Percentiles rank a stretch among this genome's conserved stretches.
Conservation (phyloP, 2,888 invertebrate species). For the Camptogramma bilineatum region DNA sequence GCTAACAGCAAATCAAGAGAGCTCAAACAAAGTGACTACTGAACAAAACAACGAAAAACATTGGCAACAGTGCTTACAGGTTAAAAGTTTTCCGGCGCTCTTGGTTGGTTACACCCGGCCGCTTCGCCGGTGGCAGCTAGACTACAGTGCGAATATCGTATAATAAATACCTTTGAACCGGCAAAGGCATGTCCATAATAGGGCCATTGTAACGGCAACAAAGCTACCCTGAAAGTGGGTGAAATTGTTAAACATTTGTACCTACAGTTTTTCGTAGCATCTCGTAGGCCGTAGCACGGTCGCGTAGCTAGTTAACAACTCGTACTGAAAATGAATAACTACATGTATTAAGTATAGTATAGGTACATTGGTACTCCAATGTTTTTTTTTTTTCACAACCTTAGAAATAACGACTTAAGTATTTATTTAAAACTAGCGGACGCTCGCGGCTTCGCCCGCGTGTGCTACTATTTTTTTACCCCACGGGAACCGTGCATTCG, state of each 20-base stretch:
- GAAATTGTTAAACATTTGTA: constrained; percentile 19
- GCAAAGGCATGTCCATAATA: constrained; percentile 56
- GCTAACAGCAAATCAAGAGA: constrained; percentile 1
- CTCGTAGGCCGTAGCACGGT: constrained; percentile 21
- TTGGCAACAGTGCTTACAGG: constrained; percentile 38
- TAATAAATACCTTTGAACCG: constrained; percentile 60
- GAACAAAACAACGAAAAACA: constrained; percentile 38
- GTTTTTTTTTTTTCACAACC: too few relatives aligned
- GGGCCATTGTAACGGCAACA: constrained; percentile 35
- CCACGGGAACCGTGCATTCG: too few relatives aligned
- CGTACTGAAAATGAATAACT: not conserved
- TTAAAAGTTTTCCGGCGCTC: constrained; percentile 49
- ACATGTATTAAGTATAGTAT: too few relatives aligned
- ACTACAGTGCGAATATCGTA: constrained; percentile 64
- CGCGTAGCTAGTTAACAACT: constrained; percentile 4
- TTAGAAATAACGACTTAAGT: too few relatives aligned
- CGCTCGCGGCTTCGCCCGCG: too few relatives aligned
- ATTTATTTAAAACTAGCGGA: too few relatives aligned
- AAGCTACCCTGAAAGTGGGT: constrained; percentile 37
- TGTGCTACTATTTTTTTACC: too few relatives aligned
- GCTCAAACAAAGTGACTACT: constrained; percentile 18
- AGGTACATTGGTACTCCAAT: too few relatives aligned
- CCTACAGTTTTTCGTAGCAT: constrained; percentile 21
- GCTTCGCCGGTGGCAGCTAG: constrained; percentile 61
- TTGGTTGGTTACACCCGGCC: constrained; percentile 51